Evolutionary conservation across 2,888 invertebrate species (phyloP), one percentile per base, ranked within the genome.

Genomic region (Andrena flavipes): DNA sequence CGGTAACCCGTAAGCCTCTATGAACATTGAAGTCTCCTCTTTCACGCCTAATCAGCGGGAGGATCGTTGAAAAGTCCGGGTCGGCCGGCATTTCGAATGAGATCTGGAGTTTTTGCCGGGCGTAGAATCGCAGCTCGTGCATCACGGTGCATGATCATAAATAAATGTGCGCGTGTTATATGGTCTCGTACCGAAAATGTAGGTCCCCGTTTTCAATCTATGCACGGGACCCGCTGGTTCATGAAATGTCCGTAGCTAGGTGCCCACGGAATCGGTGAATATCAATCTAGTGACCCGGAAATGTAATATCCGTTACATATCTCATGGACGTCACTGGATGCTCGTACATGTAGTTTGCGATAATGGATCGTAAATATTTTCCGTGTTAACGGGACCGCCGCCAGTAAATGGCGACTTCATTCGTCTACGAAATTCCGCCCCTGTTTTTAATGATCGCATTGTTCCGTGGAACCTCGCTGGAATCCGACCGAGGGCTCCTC

Each of bases 271-370:
- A 79, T 78, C 79, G 75, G 80, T 59, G 87, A 87, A 84, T 87
- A 86, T 86, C 87, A 86, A 87, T 82, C 85, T 73, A 76, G 73
- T 48, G 80, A 80, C 64, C 80, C 80, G 86, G 87, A 86, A 87
- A 87, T 80, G 87, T 86, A 86, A 86, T 86, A 86, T 86, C 86
- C 86, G 86, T 82, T 80, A 77, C 76, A 70, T 80, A 87, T 87
- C 87, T 87, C 87, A 82, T 48, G 82, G 42, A 76, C 75, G 85
- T 82, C 87, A 62, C 54, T 67, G 48, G 75, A 79, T 67, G 72
- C 42, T 71, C 72, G 73, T 74, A 62, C 42, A 42, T 56, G 81
- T 84, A 42, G 56, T 26, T 81, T 77, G 77, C 73, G 82, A 87
- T 76, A 87, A 84, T 84, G 49, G 77, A 60, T 75, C 71, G 75